These are phyloP conservation scores for Zaprionus capensis DNA, from an alignment of 1,140 invertebrate genomes.

Conservation along the genomic window DNA sequence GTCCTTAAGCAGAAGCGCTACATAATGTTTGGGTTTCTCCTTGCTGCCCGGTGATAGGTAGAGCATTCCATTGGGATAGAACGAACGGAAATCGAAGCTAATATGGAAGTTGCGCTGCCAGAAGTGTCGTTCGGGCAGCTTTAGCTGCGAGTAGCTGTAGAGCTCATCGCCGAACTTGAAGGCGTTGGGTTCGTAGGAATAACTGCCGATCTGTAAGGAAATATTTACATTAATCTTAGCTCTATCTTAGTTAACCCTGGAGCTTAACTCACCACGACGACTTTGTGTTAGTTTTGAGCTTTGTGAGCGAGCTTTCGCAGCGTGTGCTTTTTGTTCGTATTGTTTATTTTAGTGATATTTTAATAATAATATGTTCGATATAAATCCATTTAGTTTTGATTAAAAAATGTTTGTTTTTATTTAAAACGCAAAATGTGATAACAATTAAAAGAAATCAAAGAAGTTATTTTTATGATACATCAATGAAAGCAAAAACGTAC, in stretches of 20 bases:
- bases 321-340: slow-evolving; percentile 31
- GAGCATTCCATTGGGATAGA: slow-evolving; percentile 92
- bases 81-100: slow-evolving; percentile 93
- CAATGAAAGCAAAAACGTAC: slow-evolving; percentile 81
- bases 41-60: slow-evolving; percentile 89
- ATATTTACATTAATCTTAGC: slow-evolving; percentile 32
- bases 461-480: slow-evolving; percentile 74
- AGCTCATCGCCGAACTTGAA: slow-evolving; percentile 93
- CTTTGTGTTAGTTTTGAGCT: slow-evolving; percentile 82
- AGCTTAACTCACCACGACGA: slow-evolving; percentile 78
- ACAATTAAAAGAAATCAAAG: slow-evolving; percentile 66
- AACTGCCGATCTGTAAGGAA: slow-evolving; percentile 87
- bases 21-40: slow-evolving; percentile 88
- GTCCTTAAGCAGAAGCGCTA: slow-evolving; percentile 89
- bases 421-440: slow-evolving; percentile 60
- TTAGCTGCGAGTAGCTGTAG: slow-evolving; percentile 90
- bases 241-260: slow-evolving; percentile 14
- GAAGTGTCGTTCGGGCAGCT: slow-evolving; percentile 87
- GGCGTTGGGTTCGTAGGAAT: slow-evolving; percentile 91
- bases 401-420: slow-evolving; percentile 68
- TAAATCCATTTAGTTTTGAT: slow-evolving; percentile 51
- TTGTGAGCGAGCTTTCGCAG: slow-evolving; percentile 47
- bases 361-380: slow-evolving; percentile 65
- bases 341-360: slow-evolving; percentile 53
- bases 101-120: slow-evolving; percentile 90